A percentile compares a stretch with the other conserved stretches of the same genome.
Conservation (phyloP, 2,797 vertebrate genomes). For the Xyrichtys novacula region DNA sequence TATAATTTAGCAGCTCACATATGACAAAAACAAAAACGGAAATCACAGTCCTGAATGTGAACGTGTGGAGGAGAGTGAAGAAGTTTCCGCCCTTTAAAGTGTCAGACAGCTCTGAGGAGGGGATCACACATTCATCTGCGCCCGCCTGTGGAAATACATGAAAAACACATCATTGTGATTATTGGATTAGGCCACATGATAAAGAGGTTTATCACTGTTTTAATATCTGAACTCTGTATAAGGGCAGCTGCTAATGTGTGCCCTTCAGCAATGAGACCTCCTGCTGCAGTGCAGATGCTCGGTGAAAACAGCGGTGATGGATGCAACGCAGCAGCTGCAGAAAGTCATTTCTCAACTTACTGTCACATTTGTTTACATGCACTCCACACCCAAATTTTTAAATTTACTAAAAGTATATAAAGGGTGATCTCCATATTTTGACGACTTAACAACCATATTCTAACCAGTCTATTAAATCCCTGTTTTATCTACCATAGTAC, state of each 20-base stretch:
- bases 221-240: not conserved
- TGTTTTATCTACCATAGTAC: not conserved
- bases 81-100: slow-evolving; percentile 31
- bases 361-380: too few relatives aligned
- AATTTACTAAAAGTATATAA: too few relatives aligned
- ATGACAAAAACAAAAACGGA: slow-evolving; percentile 27
- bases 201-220: not conserved
- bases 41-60: slow-evolving; percentile 29
- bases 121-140: not conserved
- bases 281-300: not conserved
- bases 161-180: not conserved
- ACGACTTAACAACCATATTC: too few relatives aligned
- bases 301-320: not conserved
- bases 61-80: not conserved
- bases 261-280: slow-evolving; percentile 5
- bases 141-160: slow-evolving; percentile 37
- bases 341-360: not conserved
- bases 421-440: too few relatives aligned
- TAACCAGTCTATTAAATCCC: too few relatives aligned
- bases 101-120: not conserved
- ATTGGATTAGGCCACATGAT: not conserved
- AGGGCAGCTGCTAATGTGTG: not conserved
- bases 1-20: slow-evolving; percentile 31
- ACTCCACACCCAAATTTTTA: too few relatives aligned
- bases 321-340: not conserved